Conservation (phyloP, 2,797 vertebrate species). For the Melopsittacus undulatus region DNA sequence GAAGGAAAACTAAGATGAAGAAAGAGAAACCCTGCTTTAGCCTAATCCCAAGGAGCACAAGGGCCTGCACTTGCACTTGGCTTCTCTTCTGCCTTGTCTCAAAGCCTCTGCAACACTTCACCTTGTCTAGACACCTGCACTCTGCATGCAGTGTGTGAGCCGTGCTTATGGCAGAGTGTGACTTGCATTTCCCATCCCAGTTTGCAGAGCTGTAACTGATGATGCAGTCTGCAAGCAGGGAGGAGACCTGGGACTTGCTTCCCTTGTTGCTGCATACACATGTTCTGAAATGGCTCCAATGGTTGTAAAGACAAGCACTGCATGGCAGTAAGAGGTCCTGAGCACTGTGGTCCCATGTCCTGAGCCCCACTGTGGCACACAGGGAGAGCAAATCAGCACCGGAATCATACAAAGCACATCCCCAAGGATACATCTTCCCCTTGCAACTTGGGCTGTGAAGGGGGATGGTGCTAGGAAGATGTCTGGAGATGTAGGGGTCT, state of each 20-base stretch:
- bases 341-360: accelerated
- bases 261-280: background rate
- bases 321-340: background rate
- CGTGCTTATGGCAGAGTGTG: background rate
- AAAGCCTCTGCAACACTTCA: background rate
- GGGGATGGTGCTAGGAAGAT: background rate
- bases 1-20: background rate
- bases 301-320: background rate
- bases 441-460: accelerated
- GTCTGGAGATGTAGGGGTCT: background rate
- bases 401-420: background rate
- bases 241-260: background rate
- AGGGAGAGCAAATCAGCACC: background rate
- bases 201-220: background rate
- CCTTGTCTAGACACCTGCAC: background rate
- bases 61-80: background rate
- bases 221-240: background rate
- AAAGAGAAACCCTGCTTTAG: background rate
- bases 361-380: accelerated
- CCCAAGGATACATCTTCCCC: accelerated
- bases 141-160: background rate
- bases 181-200: background rate
- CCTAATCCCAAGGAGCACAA: background rate
- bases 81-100: background rate
- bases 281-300: accelerated